phyloP scores from a whole-genome alignment of 1,140 invertebrate species.

The Yoshiicerus persimilis region DNA sequence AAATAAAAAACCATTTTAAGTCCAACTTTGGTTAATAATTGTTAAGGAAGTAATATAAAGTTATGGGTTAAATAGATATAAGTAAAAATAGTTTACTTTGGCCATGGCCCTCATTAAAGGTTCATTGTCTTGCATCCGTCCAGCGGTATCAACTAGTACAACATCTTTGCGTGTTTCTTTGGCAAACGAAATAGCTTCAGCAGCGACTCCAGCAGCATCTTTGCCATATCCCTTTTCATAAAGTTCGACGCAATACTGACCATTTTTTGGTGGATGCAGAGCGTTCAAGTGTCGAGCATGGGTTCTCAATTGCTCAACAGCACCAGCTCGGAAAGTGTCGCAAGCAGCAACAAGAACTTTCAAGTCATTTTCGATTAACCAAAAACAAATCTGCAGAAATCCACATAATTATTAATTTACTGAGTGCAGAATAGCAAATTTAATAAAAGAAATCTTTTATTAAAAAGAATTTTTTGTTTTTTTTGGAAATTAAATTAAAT shows the following conservation, averaged over 20 bases:
- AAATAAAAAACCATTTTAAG: slow-evolving; percentile 10
- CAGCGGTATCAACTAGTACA: slow-evolving; percentile 95
- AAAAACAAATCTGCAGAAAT: slow-evolving; percentile 82
- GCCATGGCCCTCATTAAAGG: slow-evolving; percentile 95
- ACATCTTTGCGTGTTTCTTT: slow-evolving; percentile 81
- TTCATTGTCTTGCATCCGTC: slow-evolving; percentile 99
- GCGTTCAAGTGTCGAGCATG: slow-evolving; percentile 93
- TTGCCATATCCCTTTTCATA: slow-evolving; percentile 99
- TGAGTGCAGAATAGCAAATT: too few species aligned
- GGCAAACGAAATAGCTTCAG: slow-evolving; percentile 91
- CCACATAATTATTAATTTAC: neutral
- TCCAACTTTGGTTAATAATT: too few species aligned
- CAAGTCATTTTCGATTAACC: slow-evolving; percentile 97
- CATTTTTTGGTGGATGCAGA: slow-evolving; percentile 78
- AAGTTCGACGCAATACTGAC: slow-evolving; percentile 81
- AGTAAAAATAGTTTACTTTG: slow-evolving; percentile 63
- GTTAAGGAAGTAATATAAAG: too few species aligned
- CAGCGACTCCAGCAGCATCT: slow-evolving; percentile 96
- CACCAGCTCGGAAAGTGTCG: slow-evolving; percentile 98
- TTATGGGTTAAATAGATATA: neutral
- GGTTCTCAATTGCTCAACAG: slow-evolving; percentile 96
- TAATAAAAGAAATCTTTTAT: too few species aligned
- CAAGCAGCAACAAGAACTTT: slow-evolving; percentile 97
- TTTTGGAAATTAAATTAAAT: too few species aligned
- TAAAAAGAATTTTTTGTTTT: too few species aligned